Base-by-base conservation (phyloP, 2,113 vertebrate genomes). In the Ageneiosus marmoratus region DNA sequence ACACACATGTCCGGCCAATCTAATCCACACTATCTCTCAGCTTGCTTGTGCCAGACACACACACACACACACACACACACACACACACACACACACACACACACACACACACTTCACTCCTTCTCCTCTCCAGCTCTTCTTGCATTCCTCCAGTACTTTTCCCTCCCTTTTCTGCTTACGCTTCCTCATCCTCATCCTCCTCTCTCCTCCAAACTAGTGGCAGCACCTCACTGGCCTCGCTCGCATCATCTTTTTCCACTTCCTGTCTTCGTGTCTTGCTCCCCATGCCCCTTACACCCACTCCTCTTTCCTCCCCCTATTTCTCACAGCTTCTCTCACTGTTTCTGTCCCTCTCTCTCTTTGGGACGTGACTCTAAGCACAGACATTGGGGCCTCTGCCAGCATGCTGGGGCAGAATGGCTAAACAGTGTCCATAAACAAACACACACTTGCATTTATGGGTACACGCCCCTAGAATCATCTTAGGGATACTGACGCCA, bases 1-100 rank as follows among this genome's bases (percentile, higher is more conserved):
- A 94, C 93, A 94, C 90, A 94, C 92, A 94, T 92, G 93, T 95
- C 94, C 94, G 94, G 94, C 92, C 93, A 92, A 91, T 89, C 91
- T 92, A 93, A 92, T 93, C 93, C 92, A 88, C 91, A 90, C 90
- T 93, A 93, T 94, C 93, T 92, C 90, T 86, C 91, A 91, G 89
- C 91, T 91, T 92, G 90, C 88, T 79, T 89, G 90, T 94, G 94
- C 93, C 93, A 94, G 91, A 94, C 90, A 86, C 90, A 92, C 92
- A 92, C 93, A 93, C 92, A 82, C 67, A 83, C 55, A 84, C 34
- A 76, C 53, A 79, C 75, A 60, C 58, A 76, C 73, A 34, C 65
- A 55, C 34, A 91, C 92, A 94, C 91, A 93, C 91, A 88, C 92
- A 93, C 92, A 92, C 93, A 93, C 93, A 78, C 80, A 84, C 12